phyloP scores from a whole-genome alignment of 2,888 invertebrate species.

The Aleiodes leptofemur region DNA sequence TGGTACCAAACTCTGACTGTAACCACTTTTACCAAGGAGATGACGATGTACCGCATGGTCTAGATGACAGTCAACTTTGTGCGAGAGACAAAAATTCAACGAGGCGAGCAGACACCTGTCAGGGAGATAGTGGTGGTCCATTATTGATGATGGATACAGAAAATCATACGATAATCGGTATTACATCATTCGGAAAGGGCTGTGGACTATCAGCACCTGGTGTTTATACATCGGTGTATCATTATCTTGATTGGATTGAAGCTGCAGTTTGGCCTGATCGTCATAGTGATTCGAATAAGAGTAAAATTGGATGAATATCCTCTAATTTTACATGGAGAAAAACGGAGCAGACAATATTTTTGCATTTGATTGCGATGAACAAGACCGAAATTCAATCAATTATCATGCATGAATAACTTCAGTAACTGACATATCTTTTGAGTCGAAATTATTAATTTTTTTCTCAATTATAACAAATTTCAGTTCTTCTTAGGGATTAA shows the following conservation, averaged over 20 bases:
- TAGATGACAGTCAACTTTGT: conserved; percentile 67
- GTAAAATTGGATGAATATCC: background rate
- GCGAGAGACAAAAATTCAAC: conserved; percentile 60
- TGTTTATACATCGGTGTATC: conserved; percentile 65
- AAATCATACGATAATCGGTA: conserved; percentile 61
- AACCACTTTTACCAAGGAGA: conserved; percentile 22
- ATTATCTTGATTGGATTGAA: conserved; percentile 71
- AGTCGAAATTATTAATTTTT: conserved; percentile 6
- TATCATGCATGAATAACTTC: conserved; percentile 6
- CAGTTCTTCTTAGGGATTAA: too few species aligned
- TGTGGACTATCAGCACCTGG: conserved; percentile 66
- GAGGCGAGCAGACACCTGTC: conserved; percentile 64
- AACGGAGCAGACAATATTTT: too few species aligned
- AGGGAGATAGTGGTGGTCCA: conserved; percentile 71
- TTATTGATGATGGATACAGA: conserved; percentile 58
- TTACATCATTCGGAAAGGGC: conserved; percentile 67
- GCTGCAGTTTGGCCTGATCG: conserved; percentile 63
- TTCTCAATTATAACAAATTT: too few species aligned
- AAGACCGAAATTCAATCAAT: background rate
- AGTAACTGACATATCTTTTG: conserved; percentile 3
- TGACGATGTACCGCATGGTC: conserved; percentile 59
- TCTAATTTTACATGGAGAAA: too few species aligned
- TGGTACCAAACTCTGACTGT: conserved; percentile 60
- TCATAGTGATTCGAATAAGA: background rate
- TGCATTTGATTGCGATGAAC: too few species aligned